Conservation (phyloP, 2,113 vertebrate species). For the Formicarius rufipectus region DNA sequence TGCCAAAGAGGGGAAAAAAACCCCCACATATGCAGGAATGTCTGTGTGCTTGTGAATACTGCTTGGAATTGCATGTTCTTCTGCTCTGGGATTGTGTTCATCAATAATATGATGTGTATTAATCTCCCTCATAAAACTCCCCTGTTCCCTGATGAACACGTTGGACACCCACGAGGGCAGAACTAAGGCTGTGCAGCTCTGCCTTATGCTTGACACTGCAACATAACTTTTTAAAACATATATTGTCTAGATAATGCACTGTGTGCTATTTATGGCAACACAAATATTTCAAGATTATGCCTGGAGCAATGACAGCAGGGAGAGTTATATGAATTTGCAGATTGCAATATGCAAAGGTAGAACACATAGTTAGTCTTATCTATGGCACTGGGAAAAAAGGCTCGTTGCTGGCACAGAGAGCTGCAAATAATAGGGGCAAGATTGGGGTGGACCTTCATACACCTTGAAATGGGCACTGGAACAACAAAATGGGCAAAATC, state of each 20-base stretch:
- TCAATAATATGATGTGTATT: background rate
- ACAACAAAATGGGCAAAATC: background rate
- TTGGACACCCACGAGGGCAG: background rate
- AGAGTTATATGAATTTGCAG: background rate
- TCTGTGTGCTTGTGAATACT: background rate
- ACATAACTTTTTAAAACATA: background rate
- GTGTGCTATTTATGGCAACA: background rate
- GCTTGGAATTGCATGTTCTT: background rate
- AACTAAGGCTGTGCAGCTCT: background rate
- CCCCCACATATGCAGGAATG: background rate
- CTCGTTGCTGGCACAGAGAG: background rate
- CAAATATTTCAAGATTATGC: background rate
- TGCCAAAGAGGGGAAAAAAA: slow-evolving; percentile 5
- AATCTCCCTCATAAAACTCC: background rate
- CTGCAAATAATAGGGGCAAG: background rate
- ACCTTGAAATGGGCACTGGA: background rate
- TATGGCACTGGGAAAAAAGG: background rate
- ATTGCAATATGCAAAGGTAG: background rate
- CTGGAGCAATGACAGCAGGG: background rate
- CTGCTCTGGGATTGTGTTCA: background rate
- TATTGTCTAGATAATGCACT: background rate
- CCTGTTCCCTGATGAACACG: background rate
- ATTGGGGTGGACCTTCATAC: background rate
- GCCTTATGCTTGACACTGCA: background rate
- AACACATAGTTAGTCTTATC: background rate